A percentile compares a stretch with the other conserved stretches of the same genome.
Evolutionary conservation across 2,888 invertebrate species (phyloP).

Genomic region (Pycnomerus fuliginosus): DNA sequence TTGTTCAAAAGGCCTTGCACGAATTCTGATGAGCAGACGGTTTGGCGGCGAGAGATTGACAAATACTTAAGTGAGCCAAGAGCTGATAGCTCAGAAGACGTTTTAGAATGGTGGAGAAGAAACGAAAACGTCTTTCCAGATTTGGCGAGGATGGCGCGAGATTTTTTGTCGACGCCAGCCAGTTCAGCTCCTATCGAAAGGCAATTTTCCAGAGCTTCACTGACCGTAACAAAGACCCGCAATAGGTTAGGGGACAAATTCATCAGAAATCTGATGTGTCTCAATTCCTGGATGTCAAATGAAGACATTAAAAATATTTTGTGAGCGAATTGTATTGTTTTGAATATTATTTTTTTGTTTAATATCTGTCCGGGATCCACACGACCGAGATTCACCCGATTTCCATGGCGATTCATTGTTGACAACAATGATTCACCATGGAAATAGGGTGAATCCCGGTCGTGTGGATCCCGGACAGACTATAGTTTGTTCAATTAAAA

Average conservation of each 20-base stretch:
- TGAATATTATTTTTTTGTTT: too few species aligned
- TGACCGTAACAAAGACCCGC: conserved; percentile 20
- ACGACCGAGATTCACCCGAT: too few species aligned
- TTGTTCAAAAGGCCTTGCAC: too few species aligned
- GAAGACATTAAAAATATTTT: conserved; percentile 2
- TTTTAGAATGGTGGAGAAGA: conserved; percentile 23
- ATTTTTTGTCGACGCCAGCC: conserved; percentile 23
- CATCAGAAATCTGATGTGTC: conserved; percentile 15
- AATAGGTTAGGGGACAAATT: conserved; percentile 7
- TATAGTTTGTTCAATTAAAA: too few species aligned
- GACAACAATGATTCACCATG: too few species aligned
- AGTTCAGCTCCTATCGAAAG: conserved; percentile 23
- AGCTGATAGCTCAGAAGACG: conserved; percentile 22
- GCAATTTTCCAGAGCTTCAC: conserved; percentile 23
- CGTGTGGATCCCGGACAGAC: too few species aligned
- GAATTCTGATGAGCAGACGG: too few species aligned
- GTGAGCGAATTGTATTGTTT: too few species aligned
- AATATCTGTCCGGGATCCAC: too few species aligned
- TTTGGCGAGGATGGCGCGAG: conserved; percentile 23
- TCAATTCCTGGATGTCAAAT: conserved; percentile 13
- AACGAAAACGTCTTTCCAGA: conserved; percentile 21
- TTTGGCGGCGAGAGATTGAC: conserved; percentile 26
- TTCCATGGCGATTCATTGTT: too few species aligned
- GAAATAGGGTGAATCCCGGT: too few species aligned
- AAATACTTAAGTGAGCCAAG: conserved; percentile 22